A percentile compares a stretch with the other conserved stretches of the same genome.
Evolutionary conservation across 2,113 vertebrate species (phyloP).

Genomic region (Nesoenas mayeri): DNA sequence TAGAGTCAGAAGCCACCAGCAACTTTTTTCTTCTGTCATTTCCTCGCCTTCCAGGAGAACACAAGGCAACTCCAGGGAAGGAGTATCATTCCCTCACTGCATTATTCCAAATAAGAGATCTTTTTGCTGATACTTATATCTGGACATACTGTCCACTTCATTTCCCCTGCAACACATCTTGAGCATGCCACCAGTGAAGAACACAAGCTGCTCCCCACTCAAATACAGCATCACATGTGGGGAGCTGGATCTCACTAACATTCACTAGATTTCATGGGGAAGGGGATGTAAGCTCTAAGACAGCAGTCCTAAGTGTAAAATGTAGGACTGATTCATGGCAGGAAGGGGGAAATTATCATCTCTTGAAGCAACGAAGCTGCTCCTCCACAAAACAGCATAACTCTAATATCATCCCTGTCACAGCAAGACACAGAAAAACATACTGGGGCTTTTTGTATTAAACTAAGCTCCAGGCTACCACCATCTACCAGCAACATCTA

Average conservation of each 20-base stretch:
- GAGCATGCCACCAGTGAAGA: neutral
- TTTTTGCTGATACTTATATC: neutral
- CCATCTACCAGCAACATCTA: neutral
- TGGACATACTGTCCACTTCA: neutral
- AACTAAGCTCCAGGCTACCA: neutral
- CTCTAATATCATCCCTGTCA: neutral
- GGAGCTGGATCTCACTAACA: neutral
- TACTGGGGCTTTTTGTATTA: neutral
- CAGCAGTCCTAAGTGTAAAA: neutral
- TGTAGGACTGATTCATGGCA: neutral
- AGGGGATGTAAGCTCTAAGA: neutral
- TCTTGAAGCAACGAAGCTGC: neutral
- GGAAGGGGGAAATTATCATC: neutral
- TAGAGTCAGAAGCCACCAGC: neutral
- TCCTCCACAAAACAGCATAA: neutral
- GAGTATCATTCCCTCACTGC: neutral
- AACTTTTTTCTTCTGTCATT: neutral
- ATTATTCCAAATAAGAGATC: neutral
- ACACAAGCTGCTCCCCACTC: neutral
- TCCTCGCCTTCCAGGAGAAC: neutral
- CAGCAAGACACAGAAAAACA: neutral
- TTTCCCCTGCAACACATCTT: neutral
- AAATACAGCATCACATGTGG: fast-evolving
- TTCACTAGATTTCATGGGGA: neutral
- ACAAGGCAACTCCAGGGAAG: neutral